Percentiles rank a stretch among this genome's conserved stretches.
Conservation (phyloP, 1,140 invertebrate genomes). For the Lepidurus apus region DNA sequence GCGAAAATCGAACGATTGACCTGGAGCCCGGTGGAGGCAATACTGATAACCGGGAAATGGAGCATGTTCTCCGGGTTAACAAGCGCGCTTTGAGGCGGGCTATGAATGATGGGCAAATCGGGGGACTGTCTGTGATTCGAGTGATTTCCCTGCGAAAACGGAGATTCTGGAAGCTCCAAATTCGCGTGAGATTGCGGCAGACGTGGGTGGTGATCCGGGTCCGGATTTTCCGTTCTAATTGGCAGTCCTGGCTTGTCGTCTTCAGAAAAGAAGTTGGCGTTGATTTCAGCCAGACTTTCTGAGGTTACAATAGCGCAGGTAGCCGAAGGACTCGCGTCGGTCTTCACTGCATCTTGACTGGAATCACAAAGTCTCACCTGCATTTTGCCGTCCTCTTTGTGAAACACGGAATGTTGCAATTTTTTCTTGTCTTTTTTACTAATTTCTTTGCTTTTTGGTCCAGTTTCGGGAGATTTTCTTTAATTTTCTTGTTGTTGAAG, state of each 20-base stretch:
- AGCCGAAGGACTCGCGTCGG: neutral
- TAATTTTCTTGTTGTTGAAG: no score
- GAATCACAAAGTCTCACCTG: neutral
- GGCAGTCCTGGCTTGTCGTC: neutral
- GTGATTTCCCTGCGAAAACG: neutral
- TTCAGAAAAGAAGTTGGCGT: neutral
- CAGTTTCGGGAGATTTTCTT: no score
- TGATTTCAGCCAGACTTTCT: neutral
- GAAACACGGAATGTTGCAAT: no score
- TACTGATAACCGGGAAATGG: neutral
- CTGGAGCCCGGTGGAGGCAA: neutral
- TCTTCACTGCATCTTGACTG: conserved; percentile 3
- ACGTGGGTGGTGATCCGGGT: no score
- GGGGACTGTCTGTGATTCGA: no score
- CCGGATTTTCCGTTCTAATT: neutral
- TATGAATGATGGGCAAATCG: no score
- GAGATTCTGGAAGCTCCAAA: neutral
- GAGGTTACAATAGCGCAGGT: neutral
- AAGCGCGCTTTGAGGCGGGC: neutral
- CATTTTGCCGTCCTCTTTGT: neutral
- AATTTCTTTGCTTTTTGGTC: no score
- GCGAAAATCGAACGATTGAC: neutral
- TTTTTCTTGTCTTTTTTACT: no score
- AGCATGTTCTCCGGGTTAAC: neutral
- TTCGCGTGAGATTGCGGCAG: neutral